Percentiles rank a stretch among this genome's conserved stretches.
These are phyloP conservation scores for Antigone vipio DNA, from an alignment of 2,113 vertebrate species.

Conservation along the genomic window DNA sequence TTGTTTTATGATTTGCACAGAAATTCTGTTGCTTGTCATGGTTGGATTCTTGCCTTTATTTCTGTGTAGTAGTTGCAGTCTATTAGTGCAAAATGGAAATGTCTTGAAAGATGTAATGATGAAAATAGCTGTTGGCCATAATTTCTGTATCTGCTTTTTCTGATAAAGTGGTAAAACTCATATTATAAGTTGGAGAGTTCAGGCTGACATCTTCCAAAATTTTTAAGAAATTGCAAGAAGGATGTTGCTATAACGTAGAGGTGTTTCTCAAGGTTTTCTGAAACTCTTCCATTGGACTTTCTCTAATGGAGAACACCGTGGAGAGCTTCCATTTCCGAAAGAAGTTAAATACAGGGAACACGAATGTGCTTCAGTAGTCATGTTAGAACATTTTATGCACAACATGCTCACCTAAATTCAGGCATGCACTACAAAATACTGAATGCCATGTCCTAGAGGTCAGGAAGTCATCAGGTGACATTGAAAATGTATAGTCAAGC, in stretches of 20 bases:
- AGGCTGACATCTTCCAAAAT: not conserved
- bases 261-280: not conserved
- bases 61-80: not conserved
- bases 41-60: not conserved
- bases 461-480: not conserved
- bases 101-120: not conserved
- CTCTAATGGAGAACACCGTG: not conserved
- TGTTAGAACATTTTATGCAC: not conserved
- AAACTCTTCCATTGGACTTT: not conserved
- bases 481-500: not conserved
- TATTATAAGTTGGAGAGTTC: not conserved
- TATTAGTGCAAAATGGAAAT: not conserved
- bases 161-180: not conserved
- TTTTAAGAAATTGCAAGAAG: not conserved
- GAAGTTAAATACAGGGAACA: not conserved
- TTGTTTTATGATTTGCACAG: not conserved
- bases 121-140: not conserved
- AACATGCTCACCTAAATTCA: not conserved
- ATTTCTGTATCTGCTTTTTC: not conserved
- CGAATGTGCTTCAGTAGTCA: not conserved
- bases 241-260: fast-evolving
- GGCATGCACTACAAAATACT: not conserved
- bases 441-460: not conserved
- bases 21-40: not conserved
- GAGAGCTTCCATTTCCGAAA: not conserved